Percentiles rank a stretch among this genome's conserved stretches.
Evolutionary conservation across 2,113 vertebrate species (phyloP).

Genomic region (Chroicocephalus ridibundus): DNA sequence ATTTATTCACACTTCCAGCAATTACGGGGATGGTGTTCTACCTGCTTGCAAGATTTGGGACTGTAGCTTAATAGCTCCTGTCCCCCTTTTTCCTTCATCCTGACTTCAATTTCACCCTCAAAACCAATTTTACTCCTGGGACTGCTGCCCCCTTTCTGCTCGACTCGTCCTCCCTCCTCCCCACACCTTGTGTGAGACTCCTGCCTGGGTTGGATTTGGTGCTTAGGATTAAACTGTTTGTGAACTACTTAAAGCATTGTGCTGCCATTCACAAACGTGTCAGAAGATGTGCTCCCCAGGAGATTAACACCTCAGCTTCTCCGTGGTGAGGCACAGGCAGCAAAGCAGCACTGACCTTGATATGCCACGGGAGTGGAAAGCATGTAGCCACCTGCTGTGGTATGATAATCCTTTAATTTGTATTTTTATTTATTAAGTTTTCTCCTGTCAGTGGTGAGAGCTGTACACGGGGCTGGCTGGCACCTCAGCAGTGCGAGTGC

Average conservation of each 20-base stretch:
- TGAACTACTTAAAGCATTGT: not conserved
- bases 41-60: not conserved
- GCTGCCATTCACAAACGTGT: not conserved
- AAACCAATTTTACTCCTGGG: not conserved
- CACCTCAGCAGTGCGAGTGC: not conserved
- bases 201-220: not conserved
- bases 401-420: not conserved
- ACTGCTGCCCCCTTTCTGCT: not conserved
- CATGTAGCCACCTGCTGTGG: rapidly evolving
- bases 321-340: not conserved
- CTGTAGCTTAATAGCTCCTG: not conserved
- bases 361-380: not conserved
- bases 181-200: not conserved
- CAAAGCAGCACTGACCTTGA: not conserved
- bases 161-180: not conserved
- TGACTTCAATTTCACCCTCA: not conserved
- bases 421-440: not conserved
- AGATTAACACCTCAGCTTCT: not conserved
- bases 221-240: not conserved
- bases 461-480: rapidly evolving
- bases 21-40: not conserved
- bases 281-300: not conserved
- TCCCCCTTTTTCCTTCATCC: not conserved
- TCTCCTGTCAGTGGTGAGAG: not conserved
- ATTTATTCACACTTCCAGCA: not conserved